Evolutionary conservation across 1,140 invertebrate genomes (phyloP).

Genomic region (Drosophila eugracilis): DNA sequence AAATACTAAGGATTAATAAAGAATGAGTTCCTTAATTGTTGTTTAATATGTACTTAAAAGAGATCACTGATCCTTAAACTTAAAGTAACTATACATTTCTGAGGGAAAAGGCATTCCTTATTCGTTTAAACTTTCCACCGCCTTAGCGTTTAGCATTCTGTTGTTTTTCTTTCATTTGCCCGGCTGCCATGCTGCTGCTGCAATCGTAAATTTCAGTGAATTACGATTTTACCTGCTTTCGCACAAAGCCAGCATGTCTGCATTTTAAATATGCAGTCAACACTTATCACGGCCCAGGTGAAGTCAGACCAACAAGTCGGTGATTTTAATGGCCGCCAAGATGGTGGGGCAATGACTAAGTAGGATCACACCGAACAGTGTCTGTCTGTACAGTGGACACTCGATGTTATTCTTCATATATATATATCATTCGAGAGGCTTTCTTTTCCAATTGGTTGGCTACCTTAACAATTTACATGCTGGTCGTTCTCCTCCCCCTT

Average conservation of each 20-base stretch:
- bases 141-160: slow-evolving; percentile 32
- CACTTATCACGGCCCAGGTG: slow-evolving; percentile 56
- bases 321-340: slow-evolving; percentile 52
- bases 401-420: slow-evolving; percentile 2
- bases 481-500: too few relatives aligned
- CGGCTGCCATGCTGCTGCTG: slow-evolving; percentile 47
- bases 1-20: too few relatives aligned
- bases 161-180: slow-evolving; percentile 22
- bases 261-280: slow-evolving; percentile 73
- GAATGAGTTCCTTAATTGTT: too few relatives aligned
- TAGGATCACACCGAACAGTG: slow-evolving; percentile 18
- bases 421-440: slow-evolving; percentile 11
- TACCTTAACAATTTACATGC: slow-evolving; percentile 57
- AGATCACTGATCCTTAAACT: too few relatives aligned
- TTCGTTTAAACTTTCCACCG: slow-evolving; percentile 13
- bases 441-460: slow-evolving; percentile 47
- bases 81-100: too few relatives aligned
- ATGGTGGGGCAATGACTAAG: slow-evolving; percentile 41
- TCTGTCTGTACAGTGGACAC: not conserved
- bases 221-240: slow-evolving; percentile 71
- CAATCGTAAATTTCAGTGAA: slow-evolving; percentile 77
- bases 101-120: not conserved
- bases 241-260: slow-evolving; percentile 57
- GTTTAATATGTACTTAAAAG: too few relatives aligned
- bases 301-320: slow-evolving; percentile 22